Conservation (phyloP, 2,888 invertebrate genomes). For the Hedya salicella region DNA sequence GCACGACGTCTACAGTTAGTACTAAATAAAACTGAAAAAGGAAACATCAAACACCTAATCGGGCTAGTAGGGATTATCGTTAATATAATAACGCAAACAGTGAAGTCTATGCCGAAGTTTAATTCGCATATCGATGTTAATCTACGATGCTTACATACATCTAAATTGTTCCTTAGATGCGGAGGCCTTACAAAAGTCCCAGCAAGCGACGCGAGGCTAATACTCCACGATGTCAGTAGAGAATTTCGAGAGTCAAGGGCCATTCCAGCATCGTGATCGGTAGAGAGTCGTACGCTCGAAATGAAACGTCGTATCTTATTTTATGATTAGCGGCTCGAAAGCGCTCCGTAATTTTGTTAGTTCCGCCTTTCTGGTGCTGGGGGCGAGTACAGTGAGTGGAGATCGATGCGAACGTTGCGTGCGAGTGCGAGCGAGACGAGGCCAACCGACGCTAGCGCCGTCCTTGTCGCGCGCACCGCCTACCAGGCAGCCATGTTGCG, state of each 20-base stretch:
- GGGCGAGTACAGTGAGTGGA: slow-evolving; percentile 82
- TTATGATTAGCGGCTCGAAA: slow-evolving; percentile 86
- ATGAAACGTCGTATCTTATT: slow-evolving; percentile 86
- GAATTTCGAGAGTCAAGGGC: slow-evolving; percentile 84
- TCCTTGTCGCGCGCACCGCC: slow-evolving; percentile 81
- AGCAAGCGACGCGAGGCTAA: slow-evolving; percentile 69
- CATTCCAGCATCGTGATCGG: slow-evolving; percentile 83
- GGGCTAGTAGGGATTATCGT: slow-evolving; percentile 7
- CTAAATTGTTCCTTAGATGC: slow-evolving; percentile 62
- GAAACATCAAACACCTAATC: slow-evolving; percentile 55
- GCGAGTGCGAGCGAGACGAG: slow-evolving; percentile 75
- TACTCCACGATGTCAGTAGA: slow-evolving; percentile 78
- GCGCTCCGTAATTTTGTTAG: slow-evolving; percentile 86
- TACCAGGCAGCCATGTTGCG: slow-evolving; percentile 85
- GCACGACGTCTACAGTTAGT: background rate
- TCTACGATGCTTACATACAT: slow-evolving; percentile 57
- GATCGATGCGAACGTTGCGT: slow-evolving; percentile 82
- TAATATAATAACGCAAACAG: slow-evolving; percentile 18
- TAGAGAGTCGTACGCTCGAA: slow-evolving; percentile 83
- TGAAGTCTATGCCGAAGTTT: slow-evolving; percentile 22
- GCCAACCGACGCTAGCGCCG: slow-evolving; percentile 64
- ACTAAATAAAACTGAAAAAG: slow-evolving; percentile 11
- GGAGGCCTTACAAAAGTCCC: slow-evolving; percentile 67
- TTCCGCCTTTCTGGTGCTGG: slow-evolving; percentile 86
- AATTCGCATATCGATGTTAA: slow-evolving; percentile 45